Evolutionary conservation across 1,140 invertebrate species (phyloP), one percentile per base, ranked within the genome.

Genomic region (Zaprionus capensis): DNA sequence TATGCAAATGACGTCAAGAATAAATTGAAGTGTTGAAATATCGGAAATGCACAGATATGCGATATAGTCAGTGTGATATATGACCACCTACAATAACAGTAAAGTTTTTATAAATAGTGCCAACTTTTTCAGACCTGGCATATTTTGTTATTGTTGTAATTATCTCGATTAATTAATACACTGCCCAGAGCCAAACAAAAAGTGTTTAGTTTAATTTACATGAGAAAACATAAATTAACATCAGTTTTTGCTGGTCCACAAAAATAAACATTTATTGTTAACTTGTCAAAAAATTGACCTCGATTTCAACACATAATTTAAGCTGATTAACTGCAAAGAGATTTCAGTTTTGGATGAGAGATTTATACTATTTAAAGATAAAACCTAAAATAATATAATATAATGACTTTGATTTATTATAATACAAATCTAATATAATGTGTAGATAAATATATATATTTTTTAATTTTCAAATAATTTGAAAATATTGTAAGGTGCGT

Each of bases 1-100:
- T 71, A 65, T 75, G 67, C 59, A 57, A 71, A 64, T 49, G 38
- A 41, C 17, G 31, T 34, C 24, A 57, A 22, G 5, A 62, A 15
- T 38, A 63, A 58, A 38, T 61, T 31, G 36, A 36, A 53, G 26
- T 56, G 53, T 24, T 51, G 46, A 31, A 49, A 28, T 26, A 31
- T 46, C 36, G 24, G 24, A 66, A 28, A 66, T 41, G 20, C 17
- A 51, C 46, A 51, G 46, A 24, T 12, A 34, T 24, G 4, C 4
- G 20, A 51, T 51, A 51, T 24, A 24, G 12, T 51, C 4, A 1
- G 5, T 24, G 12, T 51, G 46, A 51, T 51, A 51, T 24, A 51
- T 51, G 20, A 44, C n/a, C 15, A 17, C n/a, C 41, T 11, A 46
- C n/a, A 46, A 46, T 46, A 41, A 5, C 36, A 38, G 41, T 46